Evolutionary conservation across 2,888 invertebrate genomes (phyloP).

Genomic region (Lithophane leautieri): DNA sequence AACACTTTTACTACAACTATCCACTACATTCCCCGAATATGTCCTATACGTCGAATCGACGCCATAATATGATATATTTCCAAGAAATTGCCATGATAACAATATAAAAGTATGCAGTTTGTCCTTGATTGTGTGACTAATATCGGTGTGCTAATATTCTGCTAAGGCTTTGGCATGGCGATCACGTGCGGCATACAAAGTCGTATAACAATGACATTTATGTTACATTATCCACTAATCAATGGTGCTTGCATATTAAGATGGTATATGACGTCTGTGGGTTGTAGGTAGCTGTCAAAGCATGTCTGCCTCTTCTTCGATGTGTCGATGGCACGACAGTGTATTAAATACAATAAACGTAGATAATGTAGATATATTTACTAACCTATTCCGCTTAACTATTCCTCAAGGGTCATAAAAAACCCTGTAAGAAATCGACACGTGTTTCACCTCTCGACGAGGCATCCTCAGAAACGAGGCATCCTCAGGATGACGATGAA

Average conservation of each 20-base stretch:
- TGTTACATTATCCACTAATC: constrained; percentile 72
- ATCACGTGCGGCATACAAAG: constrained; percentile 71
- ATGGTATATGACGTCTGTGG: constrained; percentile 46
- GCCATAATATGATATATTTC: constrained; percentile 32
- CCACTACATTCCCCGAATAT: constrained; percentile 18
- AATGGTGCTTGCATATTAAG: constrained; percentile 58
- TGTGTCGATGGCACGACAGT: too few species aligned
- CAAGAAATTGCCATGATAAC: constrained; percentile 55
- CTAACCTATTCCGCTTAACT: too few species aligned
- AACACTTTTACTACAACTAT: constrained; percentile 35
- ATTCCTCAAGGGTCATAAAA: too few species aligned
- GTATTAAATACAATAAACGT: too few species aligned
- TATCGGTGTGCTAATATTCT: constrained; percentile 28
- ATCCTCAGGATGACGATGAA: too few species aligned
- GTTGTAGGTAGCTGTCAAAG: constrained; percentile 2
- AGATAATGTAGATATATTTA: too few species aligned
- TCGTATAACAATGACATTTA: constrained; percentile 74
- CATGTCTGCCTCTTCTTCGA: too few species aligned
- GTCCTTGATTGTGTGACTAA: constrained; percentile 67
- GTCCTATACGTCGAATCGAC: constrained; percentile 17
- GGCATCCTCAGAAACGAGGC: too few species aligned
- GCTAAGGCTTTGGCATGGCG: constrained; percentile 48
- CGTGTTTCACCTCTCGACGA: too few species aligned
- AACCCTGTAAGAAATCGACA: too few species aligned
- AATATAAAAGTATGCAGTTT: constrained; percentile 41